These are phyloP conservation scores for Euborellia annulipes DNA, from an alignment of 1,140 invertebrate genomes.

Conservation along the genomic window DNA sequence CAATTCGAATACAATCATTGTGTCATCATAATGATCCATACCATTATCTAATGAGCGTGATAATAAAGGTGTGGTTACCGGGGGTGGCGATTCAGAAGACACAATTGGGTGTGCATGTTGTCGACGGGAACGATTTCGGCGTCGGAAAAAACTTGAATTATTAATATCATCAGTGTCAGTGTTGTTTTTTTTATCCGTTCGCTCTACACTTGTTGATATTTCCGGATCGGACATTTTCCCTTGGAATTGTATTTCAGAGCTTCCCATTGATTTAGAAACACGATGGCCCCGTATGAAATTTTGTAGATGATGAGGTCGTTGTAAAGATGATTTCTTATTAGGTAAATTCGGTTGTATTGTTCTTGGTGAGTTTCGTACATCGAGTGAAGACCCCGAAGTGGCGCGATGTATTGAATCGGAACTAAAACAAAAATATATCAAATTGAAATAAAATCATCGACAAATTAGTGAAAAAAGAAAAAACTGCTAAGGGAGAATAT, in stretches of 20 bases:
- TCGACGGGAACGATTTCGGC: no score
- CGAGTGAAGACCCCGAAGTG: conserved; percentile 30
- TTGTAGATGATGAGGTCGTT: background rate
- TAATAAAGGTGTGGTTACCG: no score
- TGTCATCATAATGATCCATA: no score
- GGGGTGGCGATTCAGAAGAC: no score
- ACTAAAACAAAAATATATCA: conserved; percentile 16
- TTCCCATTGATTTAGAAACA: conserved; percentile 5
- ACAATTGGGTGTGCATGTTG: no score
- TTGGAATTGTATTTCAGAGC: conserved; percentile 9
- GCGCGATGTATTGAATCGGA: conserved; percentile 30
- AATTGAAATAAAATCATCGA: background rate
- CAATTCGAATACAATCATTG: no score
- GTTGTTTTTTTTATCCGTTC: no score
- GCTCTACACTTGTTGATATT: conserved; percentile 4
- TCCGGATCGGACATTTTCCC: conserved; percentile 9
- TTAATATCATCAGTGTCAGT: no score
- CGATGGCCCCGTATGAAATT: conserved; percentile 10
- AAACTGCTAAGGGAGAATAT: no score
- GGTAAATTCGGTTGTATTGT: background rate
- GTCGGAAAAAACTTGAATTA: no score
- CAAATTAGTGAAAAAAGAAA: no score
- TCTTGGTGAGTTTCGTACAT: conserved; percentile 22
- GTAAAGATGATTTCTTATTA: background rate
- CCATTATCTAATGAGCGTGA: no score